Evolutionary conservation across 2,888 invertebrate species (phyloP), one percentile per base, ranked within the genome.

Genomic region (Xylophagus ater): DNA sequence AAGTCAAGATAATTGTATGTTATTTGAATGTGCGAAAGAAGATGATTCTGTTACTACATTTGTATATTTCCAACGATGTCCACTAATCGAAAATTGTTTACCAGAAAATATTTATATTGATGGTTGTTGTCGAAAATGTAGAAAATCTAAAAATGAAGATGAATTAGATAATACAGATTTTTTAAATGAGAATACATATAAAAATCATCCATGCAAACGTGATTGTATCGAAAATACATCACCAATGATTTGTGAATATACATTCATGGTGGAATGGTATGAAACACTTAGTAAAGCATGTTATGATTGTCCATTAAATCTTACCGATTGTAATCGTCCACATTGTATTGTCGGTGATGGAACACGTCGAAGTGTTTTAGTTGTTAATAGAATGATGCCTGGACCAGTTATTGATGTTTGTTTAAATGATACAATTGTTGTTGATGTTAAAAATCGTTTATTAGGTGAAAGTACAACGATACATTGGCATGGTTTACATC

Each of bases 401-500:
- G 90, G 90, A 28, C 90, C 90, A 1, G 62, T 78, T 1, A 76
- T 92, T 37, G 82, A 89, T 73, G 88, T 90, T 1, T 92, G 92
- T 57, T 70, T 81, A 51, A 81, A 84, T n/a, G 92, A 93, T 56
- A 71, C 74, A 19, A 68, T 92, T 3, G 73, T 84, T 18, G 87
- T 89, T 0, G 86, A 89, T 53, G 81, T 90, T 6, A 73, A 76
- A 47, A 93, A 93, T 56, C 71, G 74, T 43, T 58, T 92, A 59
- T 71, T 78, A 55, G 79, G 81, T 0, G 87, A 88, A 56, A 81
- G 80, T 15, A 87, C 88, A 0, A 79, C 83, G 0, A 77, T 93
- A 14, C 93, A 93, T 56, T 93, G 90, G 90, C 93, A 93, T 55
- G 92, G 93, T 0, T 76, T 84, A 54, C 87, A 87, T 55, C 85